Evolutionary conservation across 2,888 invertebrate genomes (phyloP).

Genomic region (Eulithis testata): DNA sequence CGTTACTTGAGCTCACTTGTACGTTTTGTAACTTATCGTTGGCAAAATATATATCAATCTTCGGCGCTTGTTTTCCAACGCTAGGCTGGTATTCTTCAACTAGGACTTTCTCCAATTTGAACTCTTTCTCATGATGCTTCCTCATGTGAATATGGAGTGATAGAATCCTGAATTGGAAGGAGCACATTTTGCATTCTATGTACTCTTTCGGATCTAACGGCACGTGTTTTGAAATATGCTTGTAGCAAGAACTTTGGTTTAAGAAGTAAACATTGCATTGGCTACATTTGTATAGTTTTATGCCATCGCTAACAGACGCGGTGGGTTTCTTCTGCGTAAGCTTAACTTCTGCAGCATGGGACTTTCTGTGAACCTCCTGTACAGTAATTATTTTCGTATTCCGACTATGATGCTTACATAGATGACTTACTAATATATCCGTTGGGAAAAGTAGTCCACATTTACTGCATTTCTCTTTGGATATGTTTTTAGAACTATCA

Average conservation of each 20-base stretch:
- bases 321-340: neutral
- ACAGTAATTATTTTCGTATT: slow-evolving; percentile 33
- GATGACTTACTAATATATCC: slow-evolving; percentile 49
- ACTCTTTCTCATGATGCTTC: slow-evolving; percentile 52
- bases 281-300: slow-evolving; percentile 46
- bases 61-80: slow-evolving; percentile 12
- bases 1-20: slow-evolving; percentile 58
- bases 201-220: slow-evolving; percentile 54
- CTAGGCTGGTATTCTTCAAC: slow-evolving; percentile 53
- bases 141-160: slow-evolving; percentile 54
- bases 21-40: slow-evolving; percentile 56
- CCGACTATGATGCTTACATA: slow-evolving; percentile 54
- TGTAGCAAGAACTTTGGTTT: slow-evolving; percentile 49
- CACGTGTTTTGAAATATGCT: slow-evolving; percentile 51
- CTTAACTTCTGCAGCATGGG: neutral
- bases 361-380: slow-evolving; percentile 19
- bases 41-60: slow-evolving; percentile 50
- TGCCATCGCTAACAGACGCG: neutral
- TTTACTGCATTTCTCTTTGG: slow-evolving; percentile 54
- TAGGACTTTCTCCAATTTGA: slow-evolving; percentile 53
- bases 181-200: slow-evolving; percentile 65
- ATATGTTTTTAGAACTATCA: slow-evolving; percentile 27
- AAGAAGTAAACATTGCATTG: slow-evolving; percentile 62
- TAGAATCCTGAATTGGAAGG: slow-evolving; percentile 57
- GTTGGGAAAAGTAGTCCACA: slow-evolving; percentile 53